Base-by-base conservation (phyloP, 2,113 vertebrate genomes). In the Hepsetus odoe region DNA sequence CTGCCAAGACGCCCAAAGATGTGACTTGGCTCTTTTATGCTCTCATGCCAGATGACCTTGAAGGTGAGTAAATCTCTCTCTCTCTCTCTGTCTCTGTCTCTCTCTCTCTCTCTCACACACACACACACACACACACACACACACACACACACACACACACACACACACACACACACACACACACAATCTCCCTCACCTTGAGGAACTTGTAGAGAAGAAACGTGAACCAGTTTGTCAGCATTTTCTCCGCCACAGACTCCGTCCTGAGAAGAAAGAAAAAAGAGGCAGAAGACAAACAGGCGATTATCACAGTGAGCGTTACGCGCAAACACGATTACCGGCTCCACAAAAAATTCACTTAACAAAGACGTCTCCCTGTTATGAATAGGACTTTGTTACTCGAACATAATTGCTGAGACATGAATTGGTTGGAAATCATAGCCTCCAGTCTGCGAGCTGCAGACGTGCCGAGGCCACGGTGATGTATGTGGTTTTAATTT, bases 221-320 rank as follows among this genome's bases (percentile, higher is more conserved):
- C 1, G 95, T 96, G 86, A 96, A 96, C 95, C 95, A 96, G 49
- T 96, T 96, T 40, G 95, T 96, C 62, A 96, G 78, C 95, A 96
- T 96, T 78, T 96, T 96, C 86, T 96, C 95, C 9, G 95, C 95
- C 76, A 96, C 95, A 0, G 95, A 96, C 82, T 96, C 95, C 0
- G 95, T 96, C 89, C 95, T 96, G 83, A 66, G 87, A 89, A 3
- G 56, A 68, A 83, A 53, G 61, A n/a, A 2, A 55, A 46, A 13
- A 44, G 33, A 62, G 62, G 32, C 35, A 65, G 18, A 35, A 70
- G 40, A 75, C 20, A 72, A 66, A 72, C 26, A 71, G 33, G 49
- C 9, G n/a, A 58, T 69, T 80, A 73, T 72, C 20, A 46, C 58
- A 33, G 35, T 11, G 51, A 79, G 55, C 59, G 49, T 53, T 16